phyloP scores from a whole-genome alignment of 2,888 invertebrate genomes.

The Chydorus sphaericus region DNA sequence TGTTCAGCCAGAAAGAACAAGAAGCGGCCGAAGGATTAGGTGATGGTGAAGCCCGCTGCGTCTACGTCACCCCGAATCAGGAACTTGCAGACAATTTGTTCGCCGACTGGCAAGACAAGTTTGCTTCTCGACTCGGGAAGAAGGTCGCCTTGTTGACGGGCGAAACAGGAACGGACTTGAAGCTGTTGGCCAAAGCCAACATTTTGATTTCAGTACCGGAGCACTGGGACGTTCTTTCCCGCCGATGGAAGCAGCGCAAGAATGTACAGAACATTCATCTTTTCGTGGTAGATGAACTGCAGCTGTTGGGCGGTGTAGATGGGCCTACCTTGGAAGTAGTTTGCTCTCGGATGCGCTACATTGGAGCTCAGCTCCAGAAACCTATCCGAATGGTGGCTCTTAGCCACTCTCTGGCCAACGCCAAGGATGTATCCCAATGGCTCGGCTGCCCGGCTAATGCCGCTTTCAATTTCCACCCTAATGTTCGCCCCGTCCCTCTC shows the following conservation, averaged over 20 bases:
- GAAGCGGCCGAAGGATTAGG: constrained; percentile 30
- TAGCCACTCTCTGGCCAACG: constrained; percentile 85
- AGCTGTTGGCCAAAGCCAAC: constrained; percentile 70
- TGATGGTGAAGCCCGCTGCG: constrained; percentile 47
- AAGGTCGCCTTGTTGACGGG: constrained; percentile 86
- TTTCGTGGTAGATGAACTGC: constrained; percentile 92
- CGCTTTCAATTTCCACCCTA: constrained; percentile 97
- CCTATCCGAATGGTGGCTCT: constrained; percentile 87
- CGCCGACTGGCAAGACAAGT: constrained; percentile 81
- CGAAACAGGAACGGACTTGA: constrained; percentile 93
- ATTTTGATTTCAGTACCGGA: constrained; percentile 95
- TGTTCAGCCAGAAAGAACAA: constrained; percentile 50
- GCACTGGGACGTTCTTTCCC: constrained; percentile 95
- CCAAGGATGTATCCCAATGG: constrained; percentile 91
- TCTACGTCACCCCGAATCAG: constrained; percentile 87
- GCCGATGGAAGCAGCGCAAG: constrained; percentile 97
- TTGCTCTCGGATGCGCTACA: constrained; percentile 80
- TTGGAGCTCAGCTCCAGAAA: constrained; percentile 79
- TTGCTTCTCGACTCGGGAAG: constrained; percentile 60
- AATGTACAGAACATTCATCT: constrained; percentile 93
- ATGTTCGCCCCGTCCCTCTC: constrained; percentile 84
- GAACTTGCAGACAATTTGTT: constrained; percentile 78
- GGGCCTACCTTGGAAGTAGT: constrained; percentile 87
- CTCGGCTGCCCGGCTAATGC: constrained; percentile 82
- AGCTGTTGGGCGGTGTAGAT: constrained; percentile 74